These are phyloP conservation scores for rat (Rattus norvegicus) DNA, from an alignment of 2,113 vertebrate species.

Conservation along the genomic window GRCr8 NC_086021.1:120226001-120226500, in stretches of 20 bases:
- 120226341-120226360: background rate
- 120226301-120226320: background rate
- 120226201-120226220: background rate
- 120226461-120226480: background rate
- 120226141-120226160: conserved; percentile 20
- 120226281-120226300: background rate
- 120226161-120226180: background rate
- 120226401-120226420: background rate
- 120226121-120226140: background rate
- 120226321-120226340: background rate
- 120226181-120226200: background rate
- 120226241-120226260: background rate
- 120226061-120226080: background rate
- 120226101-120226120: background rate
- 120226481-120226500: background rate
- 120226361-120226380: background rate
- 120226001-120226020: background rate
- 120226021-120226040: background rate
- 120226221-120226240: background rate
- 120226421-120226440: background rate
- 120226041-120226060: conserved; percentile 41
- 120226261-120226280: background rate
- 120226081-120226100: background rate
- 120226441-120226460: background rate
- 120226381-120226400: background rate